phyloP scores from a whole-genome alignment of 2,888 invertebrate species.

The Pinctada fucata region DNA sequence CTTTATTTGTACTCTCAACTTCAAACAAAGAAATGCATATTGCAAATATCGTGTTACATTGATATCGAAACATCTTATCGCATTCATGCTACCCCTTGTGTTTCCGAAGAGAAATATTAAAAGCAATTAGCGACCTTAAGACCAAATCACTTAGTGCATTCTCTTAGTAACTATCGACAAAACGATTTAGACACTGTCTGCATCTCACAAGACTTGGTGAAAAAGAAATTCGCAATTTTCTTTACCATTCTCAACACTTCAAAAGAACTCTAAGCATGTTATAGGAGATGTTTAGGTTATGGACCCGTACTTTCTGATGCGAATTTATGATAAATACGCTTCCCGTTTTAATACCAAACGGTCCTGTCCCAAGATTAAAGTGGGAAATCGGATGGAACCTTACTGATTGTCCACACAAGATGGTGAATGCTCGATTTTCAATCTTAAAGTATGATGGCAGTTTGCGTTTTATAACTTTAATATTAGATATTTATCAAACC shows the following conservation, averaged over 20 bases:
- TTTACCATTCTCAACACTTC: background rate
- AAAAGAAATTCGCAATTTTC: background rate
- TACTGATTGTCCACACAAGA: background rate
- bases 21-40: constrained; percentile 4
- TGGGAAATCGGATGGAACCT: background rate
- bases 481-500: too few relatives aligned
- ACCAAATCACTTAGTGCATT: background rate
- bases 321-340: background rate
- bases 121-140: constrained; percentile 14
- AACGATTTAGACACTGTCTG: background rate
- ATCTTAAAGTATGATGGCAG: too few relatives aligned
- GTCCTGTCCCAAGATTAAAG: background rate
- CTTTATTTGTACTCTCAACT: background rate
- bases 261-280: background rate
- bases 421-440: too few relatives aligned
- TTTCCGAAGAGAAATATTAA: constrained; percentile 13
- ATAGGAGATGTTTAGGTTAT: background rate
- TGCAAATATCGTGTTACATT: background rate
- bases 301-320: background rate
- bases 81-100: background rate
- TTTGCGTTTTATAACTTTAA: too few relatives aligned
- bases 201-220: background rate
- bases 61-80: background rate
- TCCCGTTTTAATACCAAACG: background rate
- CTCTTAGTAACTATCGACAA: background rate